Base-by-base conservation (phyloP, 2,797 vertebrate genomes). In the Artibeus jamaicensis region DNA sequence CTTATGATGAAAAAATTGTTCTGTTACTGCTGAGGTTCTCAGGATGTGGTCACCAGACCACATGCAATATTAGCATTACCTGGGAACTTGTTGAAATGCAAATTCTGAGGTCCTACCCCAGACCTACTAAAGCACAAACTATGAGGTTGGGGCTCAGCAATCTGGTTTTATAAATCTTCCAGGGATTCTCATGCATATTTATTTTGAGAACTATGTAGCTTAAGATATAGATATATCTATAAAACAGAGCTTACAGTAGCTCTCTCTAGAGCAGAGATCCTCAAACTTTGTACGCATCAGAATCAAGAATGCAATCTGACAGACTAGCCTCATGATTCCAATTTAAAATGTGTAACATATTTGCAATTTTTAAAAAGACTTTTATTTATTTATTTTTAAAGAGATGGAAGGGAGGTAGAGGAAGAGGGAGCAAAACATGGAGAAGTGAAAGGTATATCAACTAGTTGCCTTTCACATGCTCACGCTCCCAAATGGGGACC, bases 61-160 rank as follows among this genome's bases (percentile, higher is more conserved):
- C 78, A 91, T 8, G 39, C 9, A 24, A 50, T 50, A 39, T 50
- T 50, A 29, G 21, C 29, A 94, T 44, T 55, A 88, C 24, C 18
- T 81, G 14, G 57, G 42, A 95, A 95, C 44, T 26, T 86, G 29
- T 34, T 44, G 88, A 86, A 96, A 91, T 79, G 42, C 3, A 92
- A 77, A 90, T 93, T 87, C 48, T 87, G 18, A 89, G 70, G 68
- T 11, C 24, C 29, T 32, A 83, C 4, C 21, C 55, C 44, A 94
- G 68, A 73, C 22, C 48, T 48, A 46, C 39, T 87, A 68, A 73
- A 88, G 81, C 32, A 92, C 46, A 82, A 96, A 95, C 37, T 68
- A n/a, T 22, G 12, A 62, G 37, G 26, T 16, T 50, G 6, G 42
- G 14, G 44, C 57, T 73, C 24, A 71, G 57, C 16, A 91, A 59